Base-by-base conservation (phyloP, 2,113 vertebrate genomes). In the Phrynosoma platyrhinos region DNA sequence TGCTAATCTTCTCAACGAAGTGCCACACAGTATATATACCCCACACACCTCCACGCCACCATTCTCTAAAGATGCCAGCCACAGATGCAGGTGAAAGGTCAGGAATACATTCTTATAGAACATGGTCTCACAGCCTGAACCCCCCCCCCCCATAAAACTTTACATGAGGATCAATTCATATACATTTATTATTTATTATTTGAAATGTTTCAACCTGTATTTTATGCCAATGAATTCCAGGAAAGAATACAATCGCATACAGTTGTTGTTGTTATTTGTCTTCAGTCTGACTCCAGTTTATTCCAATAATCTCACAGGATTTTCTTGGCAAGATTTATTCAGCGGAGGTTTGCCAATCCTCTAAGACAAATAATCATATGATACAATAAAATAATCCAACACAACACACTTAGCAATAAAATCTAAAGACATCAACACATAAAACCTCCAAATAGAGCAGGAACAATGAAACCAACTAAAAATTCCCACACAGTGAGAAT, bases 171-270 rank as follows among this genome's bases (percentile, higher is more conserved):
- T 80, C 47, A 62, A 10, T 66, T 82, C 21, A 82, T 82, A 36
- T 82, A 16, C 55, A 58, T 58, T 16, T 58, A 58, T 58, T 9
- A 12, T 55, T 55, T 13, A 79, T 12, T 80, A 9, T 55, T 68
- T 68, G 21, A 25, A 72, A 72, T 32, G 10, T 72, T 72, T 82
- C 32, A 36, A 82, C 27, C 58, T 82, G 36, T 9, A 7, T 21
- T 82, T 82, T 40, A 82, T 82, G 10, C 62, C 42, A 58, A 82
- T 25, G 36, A 58, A 66, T 66, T 82, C 80, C 80, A 42, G 58
- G 25, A 7, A 47, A 47, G 47, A 47, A 47, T 47, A 47, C 47
- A 47, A n/a, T n/a, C 3, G 12, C 14, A 32, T 14, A 32, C 12
- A 14, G 14, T 47, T 79, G 78, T 58, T 13, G 55, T 58, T 58